Evolutionary conservation across 2,888 invertebrate species (phyloP), one percentile per base, ranked within the genome.

Genomic region (Drosophila lacicola): DNA sequence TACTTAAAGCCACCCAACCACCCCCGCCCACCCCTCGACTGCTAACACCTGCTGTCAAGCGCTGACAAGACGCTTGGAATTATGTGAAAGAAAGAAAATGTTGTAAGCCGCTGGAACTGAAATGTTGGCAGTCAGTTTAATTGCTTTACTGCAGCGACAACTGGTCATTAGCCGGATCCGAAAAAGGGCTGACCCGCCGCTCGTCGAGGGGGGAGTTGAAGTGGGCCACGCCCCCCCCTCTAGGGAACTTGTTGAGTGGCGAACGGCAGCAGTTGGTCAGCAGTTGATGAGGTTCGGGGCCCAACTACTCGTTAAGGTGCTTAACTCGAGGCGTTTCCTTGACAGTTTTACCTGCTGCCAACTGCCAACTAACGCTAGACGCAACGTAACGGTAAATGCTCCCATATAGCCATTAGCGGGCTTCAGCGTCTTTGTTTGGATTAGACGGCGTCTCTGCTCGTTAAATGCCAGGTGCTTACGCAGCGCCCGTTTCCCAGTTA

Each of bases 271-370:
- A 73, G 67, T 51, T 74, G 80, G 78, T 51, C 55, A 58, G 65
- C 56, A 56, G 57, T 29, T 70, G 72, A 77, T 71, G 64, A 39
- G 61, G 45, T 56, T 36, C 34, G n/a, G n/a, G 51, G 33, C 57
- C 46, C 34, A n/a, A 37, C 80, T 86, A 8, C 80, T 86, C 83
- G 90, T 88, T 84, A 88, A 89, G 83, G 83, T 84, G 90, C 90
- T 89, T 84, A 83, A 73, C 57, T 49, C 56, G 39, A 74, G 89
- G 73, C 88, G 86, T 82, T 73, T 54, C 64, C 58, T 55, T 70
- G 67, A 53, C 70, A 69, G 45, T 71, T 29, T 29, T 29, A 29
- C 29, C 25, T 25, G 25, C 6, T 25, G 8, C 25, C 57, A 41
- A 44, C 21, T 13, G 19, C 19, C 21, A 44, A 33, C 44, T 33